These are phyloP conservation scores for Hecatera dysodea DNA, from an alignment of 2,888 invertebrate genomes.

Conservation along the genomic window DNA sequence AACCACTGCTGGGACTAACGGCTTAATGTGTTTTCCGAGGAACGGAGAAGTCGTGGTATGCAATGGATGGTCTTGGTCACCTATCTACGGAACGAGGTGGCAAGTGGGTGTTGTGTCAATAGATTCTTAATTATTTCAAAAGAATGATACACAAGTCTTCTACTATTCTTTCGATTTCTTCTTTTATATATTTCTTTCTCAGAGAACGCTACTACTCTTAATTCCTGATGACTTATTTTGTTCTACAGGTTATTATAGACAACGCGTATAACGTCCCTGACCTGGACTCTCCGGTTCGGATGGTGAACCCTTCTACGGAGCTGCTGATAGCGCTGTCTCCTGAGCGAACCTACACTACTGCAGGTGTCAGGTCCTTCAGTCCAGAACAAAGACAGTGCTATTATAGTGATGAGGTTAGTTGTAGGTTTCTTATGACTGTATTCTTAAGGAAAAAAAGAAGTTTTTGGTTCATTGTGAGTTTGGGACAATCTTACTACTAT, in stretches of 20 bases:
- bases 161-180: no score
- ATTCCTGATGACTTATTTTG: background rate
- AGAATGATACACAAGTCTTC: no score
- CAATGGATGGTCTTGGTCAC: no score
- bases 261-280: constrained; percentile 92
- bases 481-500: background rate
- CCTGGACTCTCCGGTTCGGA: constrained; percentile 91
- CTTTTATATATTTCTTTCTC: no score
- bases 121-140: no score
- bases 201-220: background rate
- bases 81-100: no score
- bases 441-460: background rate
- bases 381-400: constrained; percentile 90
- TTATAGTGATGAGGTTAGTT: constrained; percentile 89
- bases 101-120: no score
- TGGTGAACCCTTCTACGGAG: constrained; percentile 90
- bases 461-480: background rate
- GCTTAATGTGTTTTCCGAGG: no score
- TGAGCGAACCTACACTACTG: constrained; percentile 92
- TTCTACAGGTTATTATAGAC: constrained; percentile 91
- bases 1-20: no score
- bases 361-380: constrained; percentile 87
- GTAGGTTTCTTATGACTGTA: background rate
- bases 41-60: no score
- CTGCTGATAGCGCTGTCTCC: constrained; percentile 92